These are phyloP conservation scores for Alviniconcha strummeri DNA, from an alignment of 2,888 invertebrate genomes.

Conservation along the genomic window DNA sequence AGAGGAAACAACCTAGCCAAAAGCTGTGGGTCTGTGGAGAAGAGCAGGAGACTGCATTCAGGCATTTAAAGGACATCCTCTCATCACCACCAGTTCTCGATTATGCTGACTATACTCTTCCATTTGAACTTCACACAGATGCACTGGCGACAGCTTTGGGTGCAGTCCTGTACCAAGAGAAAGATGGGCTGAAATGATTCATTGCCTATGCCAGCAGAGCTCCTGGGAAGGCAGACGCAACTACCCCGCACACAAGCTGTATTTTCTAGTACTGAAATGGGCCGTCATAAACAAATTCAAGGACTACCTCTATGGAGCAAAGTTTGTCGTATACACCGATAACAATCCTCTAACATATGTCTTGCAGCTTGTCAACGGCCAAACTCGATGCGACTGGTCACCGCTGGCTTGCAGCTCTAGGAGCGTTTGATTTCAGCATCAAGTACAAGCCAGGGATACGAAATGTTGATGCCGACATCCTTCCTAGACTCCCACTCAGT, in stretches of 20 bases:
- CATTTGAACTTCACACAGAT: conserved; percentile 44
- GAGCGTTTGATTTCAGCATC: no score
- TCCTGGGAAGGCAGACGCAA: conserved; percentile 35
- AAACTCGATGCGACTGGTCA: no score
- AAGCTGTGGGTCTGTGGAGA: conserved; percentile 26
- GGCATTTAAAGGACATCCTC: conserved; percentile 6
- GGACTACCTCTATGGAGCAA: conserved; percentile 19
- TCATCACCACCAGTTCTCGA: conserved; percentile 18
- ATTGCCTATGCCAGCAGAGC: conserved; percentile 40
- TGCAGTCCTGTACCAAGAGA: conserved; percentile 41
- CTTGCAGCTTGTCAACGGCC: no score
- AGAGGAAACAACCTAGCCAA: not conserved
- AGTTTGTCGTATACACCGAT: not conserved
- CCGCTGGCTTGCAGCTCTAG: no score
- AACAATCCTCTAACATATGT: conserved; percentile 31
- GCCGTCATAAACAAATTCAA: conserved; percentile 40
- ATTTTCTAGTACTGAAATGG: conserved; percentile 44
- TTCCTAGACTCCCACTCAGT: no score
- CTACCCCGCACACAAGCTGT: conserved; percentile 41
- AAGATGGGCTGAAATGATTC: conserved; percentile 31
- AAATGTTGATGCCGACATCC: no score
- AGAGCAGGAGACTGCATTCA: conserved; percentile 20
- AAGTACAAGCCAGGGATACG: no score
- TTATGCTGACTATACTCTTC: conserved; percentile 29
- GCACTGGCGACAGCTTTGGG: conserved; percentile 38